Evolutionary conservation across 2,888 invertebrate genomes (phyloP).

Genomic region (Poecilus cupreus): DNA sequence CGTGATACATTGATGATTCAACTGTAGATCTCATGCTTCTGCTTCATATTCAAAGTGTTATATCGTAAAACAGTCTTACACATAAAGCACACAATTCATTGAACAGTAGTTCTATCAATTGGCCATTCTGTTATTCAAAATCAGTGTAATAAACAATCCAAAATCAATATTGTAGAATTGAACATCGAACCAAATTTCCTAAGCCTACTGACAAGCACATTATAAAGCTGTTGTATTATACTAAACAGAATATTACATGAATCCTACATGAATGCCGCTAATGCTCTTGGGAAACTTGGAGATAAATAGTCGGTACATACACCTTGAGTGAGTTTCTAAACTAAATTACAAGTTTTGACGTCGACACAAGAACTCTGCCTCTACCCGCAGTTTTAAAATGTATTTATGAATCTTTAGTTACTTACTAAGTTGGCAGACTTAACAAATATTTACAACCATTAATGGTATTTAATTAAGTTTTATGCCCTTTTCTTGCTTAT

Average conservation of each 20-base stretch:
- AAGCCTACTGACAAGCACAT: neutral
- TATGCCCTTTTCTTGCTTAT: neutral
- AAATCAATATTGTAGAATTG: no score
- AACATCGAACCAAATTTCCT: no score
- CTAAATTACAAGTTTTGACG: slow-evolving; percentile 36
- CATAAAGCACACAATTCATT: no score
- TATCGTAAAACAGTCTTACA: no score
- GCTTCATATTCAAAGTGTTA: no score
- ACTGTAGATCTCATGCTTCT: no score
- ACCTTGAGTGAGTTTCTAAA: slow-evolving; percentile 1
- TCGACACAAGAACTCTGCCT: neutral
- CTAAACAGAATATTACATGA: slow-evolving; percentile 24
- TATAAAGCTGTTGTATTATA: neutral
- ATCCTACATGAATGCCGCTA: slow-evolving; percentile 6
- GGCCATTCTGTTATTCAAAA: no score
- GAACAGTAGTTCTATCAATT: no score
- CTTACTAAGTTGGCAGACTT: neutral
- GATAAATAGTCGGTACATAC: slow-evolving; percentile 9
- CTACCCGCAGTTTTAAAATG: neutral
- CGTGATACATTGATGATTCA: no score
- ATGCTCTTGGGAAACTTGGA: slow-evolving; percentile 3
- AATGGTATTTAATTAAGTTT: neutral
- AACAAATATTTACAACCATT: neutral
- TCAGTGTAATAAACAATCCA: no score
- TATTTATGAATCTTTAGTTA: neutral